Base-by-base conservation (phyloP, 1,140 invertebrate genomes). In the Drosophila sp. region DNA sequence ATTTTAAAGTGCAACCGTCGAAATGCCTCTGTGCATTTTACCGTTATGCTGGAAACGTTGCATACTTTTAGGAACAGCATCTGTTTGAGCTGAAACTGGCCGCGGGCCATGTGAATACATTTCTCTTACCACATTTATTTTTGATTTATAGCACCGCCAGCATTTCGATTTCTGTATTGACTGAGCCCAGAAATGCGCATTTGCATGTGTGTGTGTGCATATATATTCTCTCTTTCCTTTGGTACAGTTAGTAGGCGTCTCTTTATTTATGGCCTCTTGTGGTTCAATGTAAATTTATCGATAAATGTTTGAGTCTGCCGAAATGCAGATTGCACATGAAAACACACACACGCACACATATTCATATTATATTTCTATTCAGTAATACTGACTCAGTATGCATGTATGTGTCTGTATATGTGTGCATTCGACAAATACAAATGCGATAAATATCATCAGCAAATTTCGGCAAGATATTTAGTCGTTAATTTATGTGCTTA, bases 201-300 rank as follows among this genome's bases (percentile, higher is more conserved):
- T 56, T 56, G 18, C 36, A 34, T 45, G 14, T 38, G 11, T 13
- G 6, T 38, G n/a, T 11, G 3, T 38, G 9, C 11, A 11, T 38
- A 38, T 38, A 11, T 38, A 11, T 11, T 27, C 11, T 8, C 46
- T 29, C 27, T n/a, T n/a, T 18, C 0, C 4, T 46, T 46, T 3
- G 18, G 16, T 13, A 27, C 40, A 53, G 51, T 59, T 57, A 8
- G 21, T 14, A 57, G 32, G 50, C 50, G 50, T 18, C 36, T 34
- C 18, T 25, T 77, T 58, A 72, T 78, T 66, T 62, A 72, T 65
- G 76, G 9, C 29, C 32, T 41, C 59, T 34, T 71, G 64, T 54
- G 74, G 48, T 32, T 40, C 4, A 29, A 29, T 29, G 66, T 11
- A 46, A 62, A 78, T 78, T 72, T 73, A 78, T 72, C 58, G 67